These are phyloP conservation scores for Neoniphon sammara DNA, from an alignment of 2,797 vertebrate genomes.

Conservation along the genomic window DNA sequence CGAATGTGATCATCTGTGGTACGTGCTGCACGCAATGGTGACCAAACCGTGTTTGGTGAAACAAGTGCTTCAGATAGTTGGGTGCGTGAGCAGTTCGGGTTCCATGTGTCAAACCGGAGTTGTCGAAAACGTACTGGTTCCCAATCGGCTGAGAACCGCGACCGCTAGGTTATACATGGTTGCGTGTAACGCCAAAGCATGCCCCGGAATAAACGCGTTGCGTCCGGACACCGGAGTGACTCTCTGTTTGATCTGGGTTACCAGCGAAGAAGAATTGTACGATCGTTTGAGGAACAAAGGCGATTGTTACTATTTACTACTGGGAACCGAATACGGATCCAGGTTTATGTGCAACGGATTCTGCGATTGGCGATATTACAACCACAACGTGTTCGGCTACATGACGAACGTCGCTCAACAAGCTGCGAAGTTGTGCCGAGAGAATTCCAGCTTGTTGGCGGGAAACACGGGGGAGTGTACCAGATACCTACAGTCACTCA, in stretches of 20 bases:
- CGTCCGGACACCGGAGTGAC: not conserved
- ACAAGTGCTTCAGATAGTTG: not conserved
- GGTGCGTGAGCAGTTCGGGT: not conserved
- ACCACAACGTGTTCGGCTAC: constrained; percentile 6
- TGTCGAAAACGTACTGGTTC: not conserved
- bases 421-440: too few relatives aligned
- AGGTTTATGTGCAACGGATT: constrained; percentile 1
- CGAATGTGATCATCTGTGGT: constrained; percentile 2
- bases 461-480: too few relatives aligned
- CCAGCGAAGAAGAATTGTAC: not conserved
- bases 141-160: not conserved
- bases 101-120: constrained; percentile 2
- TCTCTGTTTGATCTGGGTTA: not conserved
- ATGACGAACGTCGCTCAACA: too few relatives aligned
- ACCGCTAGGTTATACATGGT: not conserved
- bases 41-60: not conserved
- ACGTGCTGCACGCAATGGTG: not conserved
- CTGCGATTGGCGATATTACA: constrained; percentile 9
- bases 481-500: too few relatives aligned
- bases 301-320: not conserved
- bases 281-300: constrained; percentile 1
- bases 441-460: too few relatives aligned
- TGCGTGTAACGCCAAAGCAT: not conserved
- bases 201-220: not conserved
- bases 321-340: not conserved